Evolutionary conservation across 1,140 invertebrate genomes (phyloP), one percentile per base, ranked within the genome.

Genomic region (Ganaspis sp.): DNA sequence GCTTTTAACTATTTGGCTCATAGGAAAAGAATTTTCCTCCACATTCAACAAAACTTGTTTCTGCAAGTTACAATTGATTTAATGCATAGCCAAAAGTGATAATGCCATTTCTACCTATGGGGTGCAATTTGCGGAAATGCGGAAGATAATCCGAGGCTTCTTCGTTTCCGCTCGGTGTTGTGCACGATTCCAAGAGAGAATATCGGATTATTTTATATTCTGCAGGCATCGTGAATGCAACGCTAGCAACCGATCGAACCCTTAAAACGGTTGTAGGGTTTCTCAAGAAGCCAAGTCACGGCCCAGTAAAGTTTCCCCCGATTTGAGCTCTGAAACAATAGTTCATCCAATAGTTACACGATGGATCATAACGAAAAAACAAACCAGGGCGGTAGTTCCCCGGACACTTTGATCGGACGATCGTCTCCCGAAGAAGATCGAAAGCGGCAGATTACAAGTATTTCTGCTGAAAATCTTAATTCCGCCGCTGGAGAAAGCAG

Each of bases 321-420:
- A 64, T 45, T 58, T 69, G 77, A 76, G 69, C 58, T 11, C 19
- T 72, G 38, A 38, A 29, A 64, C 42, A 15, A 15, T n/a, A n/a
- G n/a, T n/a, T n/a, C n/a, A 12, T 49, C 12, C 72, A 75, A 69
- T 45, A 76, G 81, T 82, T 77, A 11, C 21, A 74, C 73, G 34
- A 89, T 90, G 89, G 84, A 88, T 80, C 87, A 81, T 45, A 78
- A 76, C 76, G 85, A 86, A 70, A 85, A 81, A 72, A 77, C 77
- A 21, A 88, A 87, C 76, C 84, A 85, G 72, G 81, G 54, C 64
- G 87, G 79, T 45, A 89, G 87, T 83, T 89, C 86, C 54, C 81
- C 86, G 69, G 86, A 90, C 42, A 86, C 85, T 21, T 77, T 86
- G 75, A 85, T 89, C 75, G 86, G 81, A 12, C 85, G 81, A 1